Evolutionary conservation across 2,888 invertebrate genomes (phyloP).

Genomic region (Mycalesis mineus): DNA sequence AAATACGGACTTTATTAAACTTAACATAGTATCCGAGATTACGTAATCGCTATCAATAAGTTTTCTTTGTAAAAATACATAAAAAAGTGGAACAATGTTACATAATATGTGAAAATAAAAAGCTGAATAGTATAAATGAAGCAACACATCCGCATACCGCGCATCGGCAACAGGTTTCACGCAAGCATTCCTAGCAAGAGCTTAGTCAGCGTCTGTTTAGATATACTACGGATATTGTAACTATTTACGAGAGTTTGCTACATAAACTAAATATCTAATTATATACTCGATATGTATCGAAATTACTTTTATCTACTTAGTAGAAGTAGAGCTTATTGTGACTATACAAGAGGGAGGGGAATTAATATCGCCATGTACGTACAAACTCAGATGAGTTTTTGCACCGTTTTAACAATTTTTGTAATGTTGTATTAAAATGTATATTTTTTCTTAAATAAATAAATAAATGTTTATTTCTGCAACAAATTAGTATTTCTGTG

Average conservation of each 20-base stretch:
- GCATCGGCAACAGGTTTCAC: constrained; percentile 26
- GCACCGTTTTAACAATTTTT: too few relatives aligned
- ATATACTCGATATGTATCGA: too few relatives aligned
- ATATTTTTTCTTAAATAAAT: too few relatives aligned
- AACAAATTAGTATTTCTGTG: too few relatives aligned
- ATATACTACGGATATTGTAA: background rate
- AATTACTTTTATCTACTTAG: too few relatives aligned
- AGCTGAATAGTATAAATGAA: constrained; percentile 20
- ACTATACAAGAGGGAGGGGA: too few relatives aligned
- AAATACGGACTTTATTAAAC: too few relatives aligned
- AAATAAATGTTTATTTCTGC: too few relatives aligned
- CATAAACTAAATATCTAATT: background rate
- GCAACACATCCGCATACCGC: constrained; percentile 28
- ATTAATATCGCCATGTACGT: too few relatives aligned
- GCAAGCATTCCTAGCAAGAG: constrained; percentile 14
- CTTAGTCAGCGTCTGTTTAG: constrained; percentile 11
- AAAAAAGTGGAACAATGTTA: constrained; percentile 3
- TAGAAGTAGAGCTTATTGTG: too few relatives aligned
- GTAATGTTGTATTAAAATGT: too few relatives aligned
- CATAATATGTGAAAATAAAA: constrained; percentile 18
- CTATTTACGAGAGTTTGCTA: background rate
- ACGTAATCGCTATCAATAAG: background rate
- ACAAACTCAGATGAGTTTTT: too few relatives aligned
- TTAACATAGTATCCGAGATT: background rate
- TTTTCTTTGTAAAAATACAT: background rate